A percentile compares a stretch with the other conserved stretches of the same genome.
Conservation (phyloP, 2,888 invertebrate genomes). For the Saturnia pavonia region DNA sequence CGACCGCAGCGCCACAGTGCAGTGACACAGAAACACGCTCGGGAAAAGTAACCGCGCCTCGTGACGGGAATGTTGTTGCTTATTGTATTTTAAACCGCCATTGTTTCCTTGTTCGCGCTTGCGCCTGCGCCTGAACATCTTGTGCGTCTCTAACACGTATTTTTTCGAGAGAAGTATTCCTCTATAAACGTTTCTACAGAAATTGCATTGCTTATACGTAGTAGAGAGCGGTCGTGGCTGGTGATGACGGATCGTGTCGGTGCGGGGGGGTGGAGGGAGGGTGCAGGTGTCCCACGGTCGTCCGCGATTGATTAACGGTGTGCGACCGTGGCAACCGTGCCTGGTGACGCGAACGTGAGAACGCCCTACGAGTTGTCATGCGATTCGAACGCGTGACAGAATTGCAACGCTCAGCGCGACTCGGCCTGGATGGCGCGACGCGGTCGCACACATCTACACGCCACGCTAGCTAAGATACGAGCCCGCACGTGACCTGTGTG, state of each 20-base stretch:
- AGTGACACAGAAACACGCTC: slow-evolving; percentile 63
- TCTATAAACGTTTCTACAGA: slow-evolving; percentile 30
- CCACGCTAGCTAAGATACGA: slow-evolving; percentile 16
- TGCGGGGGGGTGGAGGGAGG: slow-evolving; percentile 25
- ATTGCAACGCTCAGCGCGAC: slow-evolving; percentile 40
- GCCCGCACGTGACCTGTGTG: slow-evolving; percentile 9
- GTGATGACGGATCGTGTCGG: no score
- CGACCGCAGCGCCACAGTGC: slow-evolving; percentile 39
- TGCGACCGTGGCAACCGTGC: slow-evolving; percentile 40
- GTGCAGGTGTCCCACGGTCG: slow-evolving; percentile 58
- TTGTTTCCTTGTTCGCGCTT: slow-evolving; percentile 78
- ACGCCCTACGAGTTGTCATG: slow-evolving; percentile 50
- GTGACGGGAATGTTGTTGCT: slow-evolving; percentile 78
- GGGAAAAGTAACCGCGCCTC: slow-evolving; percentile 74
- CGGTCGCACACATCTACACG: slow-evolving; percentile 13
- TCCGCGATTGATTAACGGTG: slow-evolving; percentile 63
- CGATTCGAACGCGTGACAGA: slow-evolving; percentile 54
- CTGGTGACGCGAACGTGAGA: slow-evolving; percentile 52
- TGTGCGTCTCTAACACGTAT: slow-evolving; percentile 28
- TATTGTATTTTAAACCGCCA: slow-evolving; percentile 79
- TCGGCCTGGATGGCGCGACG: neutral
- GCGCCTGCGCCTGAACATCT: slow-evolving; percentile 56
- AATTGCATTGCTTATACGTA: slow-evolving; percentile 22
- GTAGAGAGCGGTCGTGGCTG: neutral
- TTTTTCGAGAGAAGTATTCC: neutral